Conservation (phyloP, 2,888 invertebrate genomes). For the Aphelenchoides bicaudatus region DNA sequence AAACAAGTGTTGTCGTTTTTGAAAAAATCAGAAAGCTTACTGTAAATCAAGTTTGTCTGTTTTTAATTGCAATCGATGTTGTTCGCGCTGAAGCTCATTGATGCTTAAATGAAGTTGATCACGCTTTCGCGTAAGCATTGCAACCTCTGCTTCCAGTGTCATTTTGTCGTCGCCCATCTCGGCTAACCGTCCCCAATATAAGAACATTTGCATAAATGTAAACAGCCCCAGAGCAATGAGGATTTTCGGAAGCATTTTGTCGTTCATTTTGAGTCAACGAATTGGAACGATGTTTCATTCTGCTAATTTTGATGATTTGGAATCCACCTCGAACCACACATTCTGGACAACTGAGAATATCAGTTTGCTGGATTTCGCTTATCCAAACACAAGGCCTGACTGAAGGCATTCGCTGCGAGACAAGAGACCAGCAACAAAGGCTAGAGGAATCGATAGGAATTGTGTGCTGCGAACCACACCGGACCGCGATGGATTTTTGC, state of each 20-base stretch:
- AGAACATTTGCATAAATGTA: constrained; percentile 26
- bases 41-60: constrained; percentile 35
- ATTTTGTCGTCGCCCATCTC: constrained; percentile 44
- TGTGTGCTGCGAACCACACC: too few species aligned
- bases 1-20: not conserved
- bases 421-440: too few species aligned
- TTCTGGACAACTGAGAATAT: too few species aligned
- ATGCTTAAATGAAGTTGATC: constrained; percentile 41
- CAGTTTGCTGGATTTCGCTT: too few species aligned
- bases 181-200: constrained; percentile 37
- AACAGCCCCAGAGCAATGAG: constrained; percentile 29
- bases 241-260: constrained; percentile 23
- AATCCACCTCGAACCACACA: too few species aligned
- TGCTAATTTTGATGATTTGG: too few species aligned
- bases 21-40: constrained; percentile 23
- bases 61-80: constrained; percentile 35
- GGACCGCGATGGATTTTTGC: too few species aligned
- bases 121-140: constrained; percentile 38
- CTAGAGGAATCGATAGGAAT: too few species aligned
- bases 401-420: too few species aligned
- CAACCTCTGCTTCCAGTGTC: constrained; percentile 43
- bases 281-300: too few species aligned
- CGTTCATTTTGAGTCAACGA: constrained; percentile 18
- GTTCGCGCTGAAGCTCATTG: constrained; percentile 40
- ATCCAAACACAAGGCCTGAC: too few species aligned